phyloP scores from a whole-genome alignment of 2,888 invertebrate genomes.

The Drosophila quasianomalipes region DNA sequence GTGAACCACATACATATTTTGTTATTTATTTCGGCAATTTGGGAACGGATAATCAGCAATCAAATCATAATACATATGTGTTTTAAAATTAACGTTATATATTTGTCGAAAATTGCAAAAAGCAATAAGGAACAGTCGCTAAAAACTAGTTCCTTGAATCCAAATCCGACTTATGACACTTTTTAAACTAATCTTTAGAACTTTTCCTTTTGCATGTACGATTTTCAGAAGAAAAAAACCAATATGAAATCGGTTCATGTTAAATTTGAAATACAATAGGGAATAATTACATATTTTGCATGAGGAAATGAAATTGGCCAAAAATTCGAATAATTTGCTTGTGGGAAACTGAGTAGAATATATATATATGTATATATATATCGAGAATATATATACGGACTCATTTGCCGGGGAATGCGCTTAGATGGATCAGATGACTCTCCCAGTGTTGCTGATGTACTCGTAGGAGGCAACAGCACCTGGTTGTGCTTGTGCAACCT shows the following conservation, averaged over 20 bases:
- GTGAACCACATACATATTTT: neutral
- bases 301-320: neutral
- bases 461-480: slow-evolving; percentile 30
- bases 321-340: neutral
- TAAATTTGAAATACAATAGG: neutral
- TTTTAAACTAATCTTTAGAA: neutral
- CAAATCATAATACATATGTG: neutral
- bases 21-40: neutral
- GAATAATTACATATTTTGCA: neutral
- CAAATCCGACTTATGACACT: neutral
- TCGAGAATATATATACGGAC: neutral
- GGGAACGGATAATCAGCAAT: neutral
- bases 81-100: neutral
- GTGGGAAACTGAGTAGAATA: neutral
- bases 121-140: neutral
- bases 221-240: neutral
- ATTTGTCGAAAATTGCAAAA: neutral
- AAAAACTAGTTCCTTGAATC: neutral
- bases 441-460: slow-evolving; percentile 43
- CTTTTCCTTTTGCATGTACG: neutral
- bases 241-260: neutral
- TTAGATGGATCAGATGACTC: slow-evolving; percentile 56
- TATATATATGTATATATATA: neutral
- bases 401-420: neutral
- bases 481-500: neutral